Base-by-base conservation (phyloP, 1,140 invertebrate species). In the Eupristina koningsbergeri region DNA sequence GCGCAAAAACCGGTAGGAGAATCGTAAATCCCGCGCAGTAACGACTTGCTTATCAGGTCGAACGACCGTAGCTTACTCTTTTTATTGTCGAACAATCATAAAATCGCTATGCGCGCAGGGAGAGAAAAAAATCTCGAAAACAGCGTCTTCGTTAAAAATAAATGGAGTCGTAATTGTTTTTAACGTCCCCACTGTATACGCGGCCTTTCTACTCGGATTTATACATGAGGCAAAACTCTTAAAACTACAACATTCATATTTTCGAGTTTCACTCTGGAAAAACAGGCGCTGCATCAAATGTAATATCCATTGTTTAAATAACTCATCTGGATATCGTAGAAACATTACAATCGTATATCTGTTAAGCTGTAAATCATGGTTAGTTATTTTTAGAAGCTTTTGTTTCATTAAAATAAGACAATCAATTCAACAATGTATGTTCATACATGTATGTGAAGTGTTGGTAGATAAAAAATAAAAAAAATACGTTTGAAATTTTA, bases 141-240 rank as follows among this genome's bases (percentile, higher is more conserved):
- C 58, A 29, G 77, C 41, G 47, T 77, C 84, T 86, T 79, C 76
- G 73, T 81, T 83, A 73, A 64, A 85, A 85, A 85, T 85, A 83
- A 84, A 85, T 85, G 81, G 29, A 64, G 81, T 74, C 75, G 80
- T 82, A 82, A 86, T 81, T 81, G 81, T 83, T 83, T 78, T 78
- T 81, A 79, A 79, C 45, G 63, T 67, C 58, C 63, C 29, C 63
- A 19, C 5, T 31, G 58, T 36, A 47, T 22, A 64, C 47, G 22
- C 67, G 64, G 67, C 83, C 73, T 82, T 80, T 78, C 73, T 6
- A 41, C 67, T 71, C 39, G 13, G 7, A 6, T 71, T 41, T 71
- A 41, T 71, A n/a, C 29, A 17, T 36, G 19, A 36, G 67, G 41
- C 67, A 71, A 71, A n/a, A 41, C 36, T 31, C 19, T 71, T 41